phyloP scores from a whole-genome alignment of 2,797 vertebrate species.

The Chaetodon trifasciatus region DNA sequence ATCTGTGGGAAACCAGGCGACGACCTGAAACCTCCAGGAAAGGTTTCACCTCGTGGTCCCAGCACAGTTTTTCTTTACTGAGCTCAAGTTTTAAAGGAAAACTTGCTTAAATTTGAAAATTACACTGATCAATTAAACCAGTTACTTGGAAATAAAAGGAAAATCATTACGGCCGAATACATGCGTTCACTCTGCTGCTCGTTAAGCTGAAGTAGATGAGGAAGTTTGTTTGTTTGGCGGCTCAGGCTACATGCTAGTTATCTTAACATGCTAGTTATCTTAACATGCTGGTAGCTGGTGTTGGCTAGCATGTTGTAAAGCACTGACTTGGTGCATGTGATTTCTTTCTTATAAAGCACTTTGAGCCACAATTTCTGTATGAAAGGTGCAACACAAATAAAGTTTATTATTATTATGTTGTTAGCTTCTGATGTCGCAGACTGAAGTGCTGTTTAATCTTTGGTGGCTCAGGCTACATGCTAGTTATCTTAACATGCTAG shows the following conservation, averaged over 20 bases:
- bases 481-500: not conserved
- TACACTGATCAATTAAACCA: not conserved
- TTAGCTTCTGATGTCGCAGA: too few relatives aligned
- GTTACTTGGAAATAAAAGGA: not conserved
- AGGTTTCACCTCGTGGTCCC: fast-evolving
- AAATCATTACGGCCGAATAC: not conserved
- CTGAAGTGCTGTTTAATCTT: too few relatives aligned
- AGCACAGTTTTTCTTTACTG: not conserved
- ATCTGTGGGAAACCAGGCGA: conserved; percentile 35
- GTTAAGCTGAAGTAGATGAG: too few relatives aligned
- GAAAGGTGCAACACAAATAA: too few relatives aligned
- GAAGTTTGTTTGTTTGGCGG: too few relatives aligned
- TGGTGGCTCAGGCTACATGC: too few relatives aligned
- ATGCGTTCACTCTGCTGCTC: too few relatives aligned
- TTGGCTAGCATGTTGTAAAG: not conserved
- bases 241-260: not conserved
- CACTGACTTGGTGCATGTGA: too few relatives aligned
- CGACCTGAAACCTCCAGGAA: not conserved
- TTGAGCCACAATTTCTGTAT: too few relatives aligned
- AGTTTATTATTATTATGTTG: too few relatives aligned
- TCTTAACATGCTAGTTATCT: not conserved
- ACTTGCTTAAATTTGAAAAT: not conserved
- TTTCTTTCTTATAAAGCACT: too few relatives aligned
- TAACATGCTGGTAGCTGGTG: not conserved
- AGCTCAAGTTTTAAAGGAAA: not conserved